These are phyloP conservation scores for Drosophila tristis DNA, from an alignment of 1,140 invertebrate species.

Conservation along the genomic window DNA sequence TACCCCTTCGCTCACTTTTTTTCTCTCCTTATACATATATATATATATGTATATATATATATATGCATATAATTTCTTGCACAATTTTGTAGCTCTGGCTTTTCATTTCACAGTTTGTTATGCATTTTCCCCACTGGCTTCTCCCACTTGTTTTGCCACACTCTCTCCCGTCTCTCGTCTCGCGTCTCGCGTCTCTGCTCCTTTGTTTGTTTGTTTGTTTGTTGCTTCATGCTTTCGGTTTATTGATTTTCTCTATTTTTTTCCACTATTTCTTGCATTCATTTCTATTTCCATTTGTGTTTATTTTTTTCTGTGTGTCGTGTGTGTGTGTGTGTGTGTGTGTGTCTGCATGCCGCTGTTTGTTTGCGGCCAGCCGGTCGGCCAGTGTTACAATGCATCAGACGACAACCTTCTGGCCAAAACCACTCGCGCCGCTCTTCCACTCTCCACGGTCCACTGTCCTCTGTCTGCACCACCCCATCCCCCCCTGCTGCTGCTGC, in stretches of 20 bases:
- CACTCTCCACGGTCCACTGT: constrained; percentile 1
- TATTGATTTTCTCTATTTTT: constrained; percentile 51
- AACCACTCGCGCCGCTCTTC: constrained; percentile 36
- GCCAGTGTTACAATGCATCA: constrained; percentile 82
- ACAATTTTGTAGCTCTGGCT: constrained; percentile 50
- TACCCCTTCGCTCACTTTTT: neutral
- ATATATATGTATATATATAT: constrained; percentile 26
- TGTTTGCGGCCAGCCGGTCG: constrained; percentile 72
- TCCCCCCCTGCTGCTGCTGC: too few relatives aligned
- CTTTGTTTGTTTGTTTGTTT: constrained; percentile 52
- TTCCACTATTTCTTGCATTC: constrained; percentile 28
- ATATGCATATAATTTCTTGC: constrained; percentile 72
- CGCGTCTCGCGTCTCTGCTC: constrained; percentile 2
- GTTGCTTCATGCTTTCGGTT: constrained; percentile 51
- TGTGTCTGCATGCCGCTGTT: constrained; percentile 62
- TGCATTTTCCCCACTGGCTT: constrained; percentile 31
- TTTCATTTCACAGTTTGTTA: constrained; percentile 58
- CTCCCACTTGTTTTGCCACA: neutral
- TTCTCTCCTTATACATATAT: neutral
- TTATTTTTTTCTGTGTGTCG: constrained; percentile 32
- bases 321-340: constrained; percentile 20
- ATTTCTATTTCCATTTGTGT: constrained; percentile 52
- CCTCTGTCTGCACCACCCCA: neutral
- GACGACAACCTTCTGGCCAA: constrained; percentile 60
- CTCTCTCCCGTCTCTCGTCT: constrained; percentile 13